Evolutionary conservation across 2,888 invertebrate species (phyloP), one percentile per base, ranked within the genome.

Genomic region (Caenorhabditis japonica): DNA sequence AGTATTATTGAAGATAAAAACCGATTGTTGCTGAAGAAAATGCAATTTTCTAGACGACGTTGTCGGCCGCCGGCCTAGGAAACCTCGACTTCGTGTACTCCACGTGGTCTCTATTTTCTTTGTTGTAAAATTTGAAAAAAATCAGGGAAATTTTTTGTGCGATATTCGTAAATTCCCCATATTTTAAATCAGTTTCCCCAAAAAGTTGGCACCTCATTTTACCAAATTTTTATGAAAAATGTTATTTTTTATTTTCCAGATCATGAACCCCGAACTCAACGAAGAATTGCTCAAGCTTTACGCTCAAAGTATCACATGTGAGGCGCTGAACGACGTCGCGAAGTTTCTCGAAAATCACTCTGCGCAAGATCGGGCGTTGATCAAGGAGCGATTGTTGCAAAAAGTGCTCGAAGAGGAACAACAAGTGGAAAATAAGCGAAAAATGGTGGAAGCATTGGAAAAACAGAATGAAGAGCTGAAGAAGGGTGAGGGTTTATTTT

Each of bases 391-490:
- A 25, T 33, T 56, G 8, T 43, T 64, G 10, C 30, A 47, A 7
- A 39, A 64, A 39, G 49, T 56, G n/a, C 36, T 64, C 5, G 12
- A 21, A 10, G 56, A 41, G 23, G 64, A 64, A 43, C 55, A 64
- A 17, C 30, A 56, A 41, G n/a, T 49, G 23, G 64, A 64, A 43
- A n/a, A 55, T 13, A 47, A 56, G 4, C 64, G 64, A 4, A 47
- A 34, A 15, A n/a, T 17, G 10, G 23, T 38, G 5, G 56, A 55
- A 19, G 17, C 7, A 4, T 33, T 56, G 30, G 19, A 7, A 3
- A 17, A 34, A 19, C 49, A 64, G 34, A 13, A 33, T 10, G 56
- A 33, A 12, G 55, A 64, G 25, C 17, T 56, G 19, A 49, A 33
- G 4, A n/a, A 39, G 7, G 30, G 62, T 62, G n/a, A 15, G 62